Base-by-base conservation (phyloP, 2,888 invertebrate genomes). In the Phengaris arion region DNA sequence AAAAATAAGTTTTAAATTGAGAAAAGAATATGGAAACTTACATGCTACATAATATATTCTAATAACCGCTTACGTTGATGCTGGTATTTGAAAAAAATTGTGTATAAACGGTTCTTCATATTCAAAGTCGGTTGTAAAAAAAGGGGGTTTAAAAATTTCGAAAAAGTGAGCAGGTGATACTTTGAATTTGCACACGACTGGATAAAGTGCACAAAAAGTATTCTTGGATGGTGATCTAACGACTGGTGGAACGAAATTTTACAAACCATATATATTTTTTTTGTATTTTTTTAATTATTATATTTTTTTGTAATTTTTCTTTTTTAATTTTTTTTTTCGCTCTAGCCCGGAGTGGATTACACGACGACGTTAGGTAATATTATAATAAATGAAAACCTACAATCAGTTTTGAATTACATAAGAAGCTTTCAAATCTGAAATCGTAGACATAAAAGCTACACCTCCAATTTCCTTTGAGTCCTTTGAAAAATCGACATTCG, bases 321-420 rank as follows among this genome's bases (percentile, higher is more conserved):
- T 82, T 85, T 82, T 81, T 76, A 75, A 72, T 74, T 80, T 80
- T 84, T 86, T 22, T 86, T 86, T 85, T 85, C 81, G 86, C 89
- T 87, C 92, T 88, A 87, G 82, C 91, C 91, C 92, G 90, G 91
- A 89, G 85, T 80, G 89, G 89, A 88, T 82, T 82, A 90, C 91
- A 92, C 92, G 92, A 92, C 93, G 92, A 93, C 92, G 79, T 84
- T 83, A 84, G 80, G 81, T 84, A 82, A 85, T 86, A 83, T 83
- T 85, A 35, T 35, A 84, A 86, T 84, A 85, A 84, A 85, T 83
- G 81, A 83, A 84, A 82, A 80, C 79, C 87, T 88, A 89, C 86
- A 76, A 78, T 83, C 88, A 89, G 87, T 84, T 88, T 86, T 82
- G 85, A 86, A 82, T 80, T 77, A 76, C 52, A 74, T 72, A 51